Base-by-base conservation (phyloP, 2,797 vertebrate species). In the Astyanax mexicanus region DNA sequence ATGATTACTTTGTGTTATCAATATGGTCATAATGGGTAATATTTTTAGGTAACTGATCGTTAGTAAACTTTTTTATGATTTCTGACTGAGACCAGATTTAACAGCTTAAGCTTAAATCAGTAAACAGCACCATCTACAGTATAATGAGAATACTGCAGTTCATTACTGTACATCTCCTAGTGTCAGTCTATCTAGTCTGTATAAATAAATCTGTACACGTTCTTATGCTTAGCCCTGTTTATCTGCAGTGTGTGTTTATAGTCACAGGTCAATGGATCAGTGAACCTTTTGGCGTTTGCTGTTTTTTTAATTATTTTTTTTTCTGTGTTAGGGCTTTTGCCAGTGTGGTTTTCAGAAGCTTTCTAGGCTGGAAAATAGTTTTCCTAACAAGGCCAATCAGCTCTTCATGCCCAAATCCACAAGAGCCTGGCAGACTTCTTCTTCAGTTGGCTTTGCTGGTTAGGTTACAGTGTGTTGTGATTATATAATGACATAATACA, bases 81-180 rank as follows among this genome's bases (percentile, higher is more conserved):
- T 17, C 37, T 42, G 60, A 62, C 60, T 42, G 37, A 61, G 17
- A n/a, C n/a, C 54, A 7, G 8, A 6, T 1, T 15, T 15, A 11
- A 17, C n/a, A n/a, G n/a, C n/a, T n/a, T n/a, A n/a, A n/a, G n/a
- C n/a, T n/a, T n/a, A n/a, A n/a, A n/a, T 38, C 4, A 42, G 23
- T 25, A 35, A 61, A 76, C 25, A 60, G 54, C 66, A 23, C 66
- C 66, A 75, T 52, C 74, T 69, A 61, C 65, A 51, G 74, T 42
- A 8, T 15, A 21, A 4, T 17, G 15, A 66, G 9, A 9, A 15
- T 42, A 45, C 15, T 45, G 62, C 42, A 66, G 25, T 45, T 27
- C 9, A 67, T 19, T 35, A 49, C 38, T 65, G 62, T 27, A 65
- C 19, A 27, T 29, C 21, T 15, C 42, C 15, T 29, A 62, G 42